Evolutionary conservation across 2,888 invertebrate genomes (phyloP).

Genomic region (Drosophila atripex): DNA sequence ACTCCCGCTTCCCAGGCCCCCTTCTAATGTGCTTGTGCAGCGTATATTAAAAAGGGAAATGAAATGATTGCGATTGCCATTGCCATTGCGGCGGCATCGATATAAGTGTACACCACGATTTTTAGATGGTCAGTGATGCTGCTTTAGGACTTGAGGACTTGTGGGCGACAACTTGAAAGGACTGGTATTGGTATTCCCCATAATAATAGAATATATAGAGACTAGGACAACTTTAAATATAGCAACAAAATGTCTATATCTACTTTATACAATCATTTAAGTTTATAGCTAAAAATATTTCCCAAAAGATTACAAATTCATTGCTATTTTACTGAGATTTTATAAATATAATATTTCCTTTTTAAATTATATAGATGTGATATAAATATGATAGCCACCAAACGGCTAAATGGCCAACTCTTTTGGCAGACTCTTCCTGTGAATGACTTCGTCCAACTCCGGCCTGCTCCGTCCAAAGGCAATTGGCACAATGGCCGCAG

Average conservation of each 20-base stretch:
- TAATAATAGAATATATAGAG: too few species aligned
- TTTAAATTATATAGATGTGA: too few species aligned
- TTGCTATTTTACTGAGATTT: too few species aligned
- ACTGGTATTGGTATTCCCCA: too few species aligned
- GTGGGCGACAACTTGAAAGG: too few species aligned
- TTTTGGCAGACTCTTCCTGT: neutral
- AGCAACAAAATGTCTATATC: too few species aligned
- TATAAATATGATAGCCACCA: neutral
- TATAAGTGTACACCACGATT: constrained; percentile 32
- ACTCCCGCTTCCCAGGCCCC: neutral
- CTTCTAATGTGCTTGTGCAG: constrained; percentile 74
- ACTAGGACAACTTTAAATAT: too few species aligned
- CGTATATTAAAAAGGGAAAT: constrained; percentile 80
- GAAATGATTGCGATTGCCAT: constrained; percentile 76
- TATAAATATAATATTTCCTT: too few species aligned
- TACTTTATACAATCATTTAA: too few species aligned
- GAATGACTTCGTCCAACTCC: constrained; percentile 4
- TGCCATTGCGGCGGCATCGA: constrained; percentile 43
- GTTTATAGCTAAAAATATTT: too few species aligned
- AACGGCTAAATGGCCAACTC: neutral
- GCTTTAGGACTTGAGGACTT: neutral
- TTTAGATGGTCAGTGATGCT: constrained; percentile 20
- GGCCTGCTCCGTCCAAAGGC: constrained; percentile 48
- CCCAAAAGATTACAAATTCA: too few species aligned
- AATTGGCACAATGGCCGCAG: constrained; percentile 76